Percentiles rank a stretch among this genome's conserved stretches.
These are phyloP conservation scores for Galerucella calmariensis DNA, from an alignment of 2,888 invertebrate genomes.

Conservation along the genomic window DNA sequence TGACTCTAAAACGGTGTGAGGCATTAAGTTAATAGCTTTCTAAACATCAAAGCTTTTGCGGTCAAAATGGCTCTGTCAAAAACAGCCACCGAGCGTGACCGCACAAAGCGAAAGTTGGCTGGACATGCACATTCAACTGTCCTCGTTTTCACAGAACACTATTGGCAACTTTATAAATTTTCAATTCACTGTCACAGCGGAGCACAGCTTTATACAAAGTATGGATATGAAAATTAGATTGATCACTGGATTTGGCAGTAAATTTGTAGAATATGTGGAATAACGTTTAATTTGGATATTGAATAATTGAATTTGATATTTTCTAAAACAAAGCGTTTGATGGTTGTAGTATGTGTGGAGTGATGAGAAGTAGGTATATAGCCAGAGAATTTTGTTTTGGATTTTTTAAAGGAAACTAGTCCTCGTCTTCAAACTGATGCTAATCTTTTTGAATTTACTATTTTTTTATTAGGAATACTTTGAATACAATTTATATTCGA, in stretches of 20 bases:
- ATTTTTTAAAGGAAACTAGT: too few species aligned
- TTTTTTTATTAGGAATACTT: too few species aligned
- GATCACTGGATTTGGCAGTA: constrained; percentile 53
- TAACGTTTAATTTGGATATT: neutral
- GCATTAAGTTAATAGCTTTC: constrained; percentile 42
- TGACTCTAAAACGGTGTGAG: constrained; percentile 7
- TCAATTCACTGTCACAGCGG: constrained; percentile 59
- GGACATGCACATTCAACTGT: constrained; percentile 61
- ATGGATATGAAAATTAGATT: constrained; percentile 50
- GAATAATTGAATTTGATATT: constrained; percentile 1
- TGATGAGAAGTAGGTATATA: too few species aligned
- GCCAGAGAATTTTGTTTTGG: too few species aligned
- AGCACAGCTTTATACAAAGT: constrained; percentile 14
- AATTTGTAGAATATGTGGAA: constrained; percentile 7
- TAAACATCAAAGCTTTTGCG: constrained; percentile 56
- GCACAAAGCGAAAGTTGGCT: constrained; percentile 60
- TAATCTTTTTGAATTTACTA: too few species aligned
- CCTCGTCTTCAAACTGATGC: too few species aligned
- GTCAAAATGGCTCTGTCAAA: constrained; percentile 59
- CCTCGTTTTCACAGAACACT: constrained; percentile 57
- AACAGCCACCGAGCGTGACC: constrained; percentile 56
- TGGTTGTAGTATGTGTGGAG: neutral
- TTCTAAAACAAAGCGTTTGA: neutral
- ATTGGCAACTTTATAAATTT: constrained; percentile 63
- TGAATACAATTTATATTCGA: too few species aligned